These are phyloP conservation scores for Lycorma delicatula DNA, from an alignment of 1,140 invertebrate species.

Conservation along the genomic window DNA sequence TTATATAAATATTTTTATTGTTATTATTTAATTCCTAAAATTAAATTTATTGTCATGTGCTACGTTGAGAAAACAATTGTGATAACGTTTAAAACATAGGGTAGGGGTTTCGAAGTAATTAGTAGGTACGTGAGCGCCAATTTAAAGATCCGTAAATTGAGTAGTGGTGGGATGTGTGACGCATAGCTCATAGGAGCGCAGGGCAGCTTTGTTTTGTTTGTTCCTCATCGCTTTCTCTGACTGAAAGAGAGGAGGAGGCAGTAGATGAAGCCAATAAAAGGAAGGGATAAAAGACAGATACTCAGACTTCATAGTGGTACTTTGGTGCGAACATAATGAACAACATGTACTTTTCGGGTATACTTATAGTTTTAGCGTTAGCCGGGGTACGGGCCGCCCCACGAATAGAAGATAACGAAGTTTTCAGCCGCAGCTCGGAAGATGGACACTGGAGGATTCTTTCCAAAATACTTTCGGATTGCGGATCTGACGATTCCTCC, in stretches of 20 bases:
- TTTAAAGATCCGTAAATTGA: no score
- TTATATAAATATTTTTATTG: no score
- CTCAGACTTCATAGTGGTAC: background rate
- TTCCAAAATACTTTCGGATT: slow-evolving; percentile 37
- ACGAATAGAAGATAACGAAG: slow-evolving; percentile 23
- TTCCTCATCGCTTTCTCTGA: background rate
- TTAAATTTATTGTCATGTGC: no score
- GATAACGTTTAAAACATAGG: no score
- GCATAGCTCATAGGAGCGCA: no score
- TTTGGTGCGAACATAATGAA: slow-evolving; percentile 8
- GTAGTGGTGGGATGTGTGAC: no score
- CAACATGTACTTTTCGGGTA: slow-evolving; percentile 25
- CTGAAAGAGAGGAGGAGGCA: background rate
- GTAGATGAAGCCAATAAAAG: slow-evolving; percentile 1
- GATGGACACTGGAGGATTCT: slow-evolving; percentile 27
- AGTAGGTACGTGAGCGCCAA: no score
- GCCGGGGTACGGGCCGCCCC: slow-evolving; percentile 34
- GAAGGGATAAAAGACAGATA: background rate
- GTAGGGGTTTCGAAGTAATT: no score
- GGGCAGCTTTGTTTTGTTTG: slow-evolving; percentile 3
- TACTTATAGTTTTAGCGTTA: slow-evolving; percentile 25
- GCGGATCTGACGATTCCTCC: slow-evolving; percentile 18
- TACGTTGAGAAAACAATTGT: no score
- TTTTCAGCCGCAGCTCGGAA: background rate
- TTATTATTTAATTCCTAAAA: no score